phyloP scores from a whole-genome alignment of 1,140 invertebrate species.

The Drosophila teissieri region DNA sequence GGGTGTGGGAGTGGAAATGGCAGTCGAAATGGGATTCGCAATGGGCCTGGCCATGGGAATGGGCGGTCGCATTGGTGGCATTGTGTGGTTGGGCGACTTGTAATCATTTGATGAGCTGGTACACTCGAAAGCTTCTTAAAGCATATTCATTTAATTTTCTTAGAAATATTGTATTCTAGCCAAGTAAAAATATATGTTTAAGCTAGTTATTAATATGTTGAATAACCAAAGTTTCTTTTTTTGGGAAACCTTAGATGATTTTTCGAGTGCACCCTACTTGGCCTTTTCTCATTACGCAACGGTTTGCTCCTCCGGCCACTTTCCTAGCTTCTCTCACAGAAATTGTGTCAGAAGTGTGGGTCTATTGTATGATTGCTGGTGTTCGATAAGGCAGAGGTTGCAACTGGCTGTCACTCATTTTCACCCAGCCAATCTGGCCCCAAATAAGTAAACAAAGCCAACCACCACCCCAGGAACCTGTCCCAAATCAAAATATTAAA shows the following conservation, averaged over 20 bases:
- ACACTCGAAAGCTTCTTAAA: conserved; percentile 9
- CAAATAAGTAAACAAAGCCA: conserved; percentile 34
- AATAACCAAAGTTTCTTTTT: background rate
- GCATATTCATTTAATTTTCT: too few relatives aligned
- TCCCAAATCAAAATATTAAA: conserved; percentile 66
- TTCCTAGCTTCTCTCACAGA: conserved; percentile 24
- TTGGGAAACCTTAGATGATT: background rate
- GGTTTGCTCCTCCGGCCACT: conserved; percentile 22
- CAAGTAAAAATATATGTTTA: too few relatives aligned
- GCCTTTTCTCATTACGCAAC: conserved; percentile 40
- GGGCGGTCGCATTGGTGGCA: conserved; percentile 9
- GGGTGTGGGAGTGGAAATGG: conserved; percentile 10
- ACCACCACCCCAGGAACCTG: background rate
- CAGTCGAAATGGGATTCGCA: conserved; percentile 4
- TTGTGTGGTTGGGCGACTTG: conserved; percentile 47
- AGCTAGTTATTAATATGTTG: too few relatives aligned
- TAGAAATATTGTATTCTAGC: too few relatives aligned
- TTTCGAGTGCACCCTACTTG: conserved; percentile 3
- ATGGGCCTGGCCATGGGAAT: conserved; percentile 4
- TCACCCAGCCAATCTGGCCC: conserved; percentile 18
- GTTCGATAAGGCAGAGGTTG: conserved; percentile 33
- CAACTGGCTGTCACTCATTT: conserved; percentile 37
- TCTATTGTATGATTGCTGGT: conserved; percentile 7
- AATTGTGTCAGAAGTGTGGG: conserved; percentile 33
- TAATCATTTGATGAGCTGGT: conserved; percentile 50